Conservation (phyloP, 2,888 invertebrate genomes). For the Andrena haemorrhoa region DNA sequence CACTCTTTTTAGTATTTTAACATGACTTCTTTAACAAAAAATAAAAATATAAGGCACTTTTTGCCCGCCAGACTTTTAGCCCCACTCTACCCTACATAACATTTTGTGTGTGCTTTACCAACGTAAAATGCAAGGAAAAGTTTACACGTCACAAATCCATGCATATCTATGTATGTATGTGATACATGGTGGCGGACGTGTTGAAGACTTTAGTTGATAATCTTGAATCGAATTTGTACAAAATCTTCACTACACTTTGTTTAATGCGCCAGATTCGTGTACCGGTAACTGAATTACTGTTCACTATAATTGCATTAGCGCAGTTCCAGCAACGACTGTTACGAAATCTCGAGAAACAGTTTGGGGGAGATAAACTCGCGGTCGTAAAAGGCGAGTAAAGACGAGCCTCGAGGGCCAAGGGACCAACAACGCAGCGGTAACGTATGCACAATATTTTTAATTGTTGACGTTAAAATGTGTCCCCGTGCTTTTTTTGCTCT, state of each 20-base stretch:
- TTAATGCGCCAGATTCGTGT: conserved; percentile 13
- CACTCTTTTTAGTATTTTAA: too few relatives aligned
- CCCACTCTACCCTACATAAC: too few relatives aligned
- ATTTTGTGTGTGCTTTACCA: too few relatives aligned
- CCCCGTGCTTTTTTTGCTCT: conserved; percentile 76
- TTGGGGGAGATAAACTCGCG: conserved; percentile 48
- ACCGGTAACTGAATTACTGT: conserved; percentile 16
- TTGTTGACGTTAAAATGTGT: conserved; percentile 85
- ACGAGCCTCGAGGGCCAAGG: conserved; percentile 43
- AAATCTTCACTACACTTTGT: conserved; percentile 18
- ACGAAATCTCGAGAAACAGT: conserved; percentile 51
- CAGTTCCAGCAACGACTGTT: conserved; percentile 62
- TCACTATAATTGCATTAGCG: conserved; percentile 8
- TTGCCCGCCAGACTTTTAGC: too few relatives aligned
- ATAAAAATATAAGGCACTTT: too few relatives aligned
- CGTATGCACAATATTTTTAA: conserved; percentile 85
- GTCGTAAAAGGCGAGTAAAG: conserved; percentile 59
- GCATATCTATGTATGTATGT: too few relatives aligned
- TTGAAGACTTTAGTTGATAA: background rate
- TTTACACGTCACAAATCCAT: too few relatives aligned
- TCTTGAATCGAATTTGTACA: conserved; percentile 2
- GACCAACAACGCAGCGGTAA: conserved; percentile 69
- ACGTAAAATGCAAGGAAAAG: too few relatives aligned
- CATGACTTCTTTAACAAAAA: too few relatives aligned
- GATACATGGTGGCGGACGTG: background rate